Evolutionary conservation across 2,888 invertebrate genomes (phyloP).

Genomic region (Drosophila colorata): DNA sequence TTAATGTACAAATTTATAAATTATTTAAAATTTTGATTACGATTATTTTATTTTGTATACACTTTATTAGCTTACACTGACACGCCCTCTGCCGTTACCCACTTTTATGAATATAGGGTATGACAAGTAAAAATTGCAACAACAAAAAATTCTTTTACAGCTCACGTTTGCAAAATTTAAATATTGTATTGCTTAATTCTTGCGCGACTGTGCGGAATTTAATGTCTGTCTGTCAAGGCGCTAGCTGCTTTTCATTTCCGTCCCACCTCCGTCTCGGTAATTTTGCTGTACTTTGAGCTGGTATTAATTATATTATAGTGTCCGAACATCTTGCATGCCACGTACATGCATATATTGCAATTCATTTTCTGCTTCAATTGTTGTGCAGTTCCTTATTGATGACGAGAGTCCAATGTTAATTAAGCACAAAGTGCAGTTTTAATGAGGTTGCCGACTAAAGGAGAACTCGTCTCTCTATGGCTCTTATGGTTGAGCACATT

Average conservation of each 20-base stretch:
- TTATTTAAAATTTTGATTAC: too few relatives aligned
- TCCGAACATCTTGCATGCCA: slow-evolving; percentile 18
- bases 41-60: too few relatives aligned
- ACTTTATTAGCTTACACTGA: too few relatives aligned
- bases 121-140: background rate
- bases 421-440: slow-evolving; percentile 41
- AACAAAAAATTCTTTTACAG: slow-evolving; percentile 1
- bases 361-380: slow-evolving; percentile 67
- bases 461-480: slow-evolving; percentile 1
- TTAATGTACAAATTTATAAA: too few relatives aligned
- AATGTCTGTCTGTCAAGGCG: slow-evolving; percentile 4
- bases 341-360: slow-evolving; percentile 24
- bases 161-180: slow-evolving; percentile 41
- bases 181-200: slow-evolving; percentile 48
- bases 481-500: slow-evolving; percentile 4
- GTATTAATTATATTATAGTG: slow-evolving; percentile 46
- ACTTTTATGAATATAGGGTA: background rate
- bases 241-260: background rate
- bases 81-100: background rate
- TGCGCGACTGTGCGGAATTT: slow-evolving; percentile 11
- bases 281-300: slow-evolving; percentile 9
- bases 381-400: slow-evolving; percentile 29
- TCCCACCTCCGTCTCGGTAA: background rate
- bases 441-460: slow-evolving; percentile 12
- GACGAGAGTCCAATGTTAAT: slow-evolving; percentile 31